Conservation (phyloP, 2,113 vertebrate species). For the Opisthocomus hoazin region DNA sequence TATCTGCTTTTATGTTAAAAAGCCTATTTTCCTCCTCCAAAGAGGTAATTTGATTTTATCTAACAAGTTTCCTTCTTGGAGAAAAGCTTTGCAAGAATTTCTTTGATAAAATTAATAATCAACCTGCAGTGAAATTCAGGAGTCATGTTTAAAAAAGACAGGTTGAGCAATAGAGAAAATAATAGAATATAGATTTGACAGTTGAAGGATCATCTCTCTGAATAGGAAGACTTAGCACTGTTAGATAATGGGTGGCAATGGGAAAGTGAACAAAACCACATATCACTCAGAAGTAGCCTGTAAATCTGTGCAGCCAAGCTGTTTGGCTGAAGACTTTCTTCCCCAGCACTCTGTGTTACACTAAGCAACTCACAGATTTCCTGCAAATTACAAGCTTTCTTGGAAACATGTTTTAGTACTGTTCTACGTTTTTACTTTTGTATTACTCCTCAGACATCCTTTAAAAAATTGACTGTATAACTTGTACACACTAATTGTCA, state of each 20-base stretch:
- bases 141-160: slow-evolving; percentile 2
- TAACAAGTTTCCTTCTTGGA: background rate
- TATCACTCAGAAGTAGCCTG: background rate
- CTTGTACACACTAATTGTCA: background rate
- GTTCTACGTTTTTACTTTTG: background rate
- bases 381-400: background rate
- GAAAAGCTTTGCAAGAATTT: background rate
- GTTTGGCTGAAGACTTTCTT: slow-evolving; percentile 51
- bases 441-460: background rate
- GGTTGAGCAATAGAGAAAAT: slow-evolving; percentile 40
- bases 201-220: slow-evolving; percentile 50
- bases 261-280: slow-evolving; percentile 18
- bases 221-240: slow-evolving; percentile 43
- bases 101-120: slow-evolving; percentile 13
- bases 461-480: background rate
- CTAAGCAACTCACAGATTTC: background rate
- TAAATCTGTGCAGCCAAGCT: slow-evolving; percentile 26
- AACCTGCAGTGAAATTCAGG: slow-evolving; percentile 3
- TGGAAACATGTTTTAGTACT: background rate
- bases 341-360: background rate
- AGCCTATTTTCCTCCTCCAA: background rate
- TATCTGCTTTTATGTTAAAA: background rate
- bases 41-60: slow-evolving; percentile 23
- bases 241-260: slow-evolving; percentile 1
- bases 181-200: slow-evolving; percentile 59